Evolutionary conservation across 1,140 invertebrate genomes (phyloP).

Genomic region (Rhysida immarginata): DNA sequence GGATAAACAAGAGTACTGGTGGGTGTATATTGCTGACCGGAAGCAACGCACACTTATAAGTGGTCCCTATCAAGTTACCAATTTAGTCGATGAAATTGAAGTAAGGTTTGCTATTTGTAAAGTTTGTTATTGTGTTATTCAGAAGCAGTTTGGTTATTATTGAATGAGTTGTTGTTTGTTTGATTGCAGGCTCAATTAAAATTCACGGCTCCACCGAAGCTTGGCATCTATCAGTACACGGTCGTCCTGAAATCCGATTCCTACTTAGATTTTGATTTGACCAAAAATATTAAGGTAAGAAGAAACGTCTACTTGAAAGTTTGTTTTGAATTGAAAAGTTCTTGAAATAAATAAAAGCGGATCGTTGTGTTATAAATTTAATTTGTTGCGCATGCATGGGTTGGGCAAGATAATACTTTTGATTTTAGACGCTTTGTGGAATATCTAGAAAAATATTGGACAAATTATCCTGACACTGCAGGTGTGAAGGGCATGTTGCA

Average conservation of each 20-base stretch:
- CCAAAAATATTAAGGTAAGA: constrained; percentile 71
- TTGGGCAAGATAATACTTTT: no score
- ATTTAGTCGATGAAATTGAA: constrained; percentile 35
- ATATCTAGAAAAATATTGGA: no score
- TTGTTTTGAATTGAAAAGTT: no score
- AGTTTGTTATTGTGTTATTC: not conserved
- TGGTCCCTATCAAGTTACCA: constrained; percentile 69
- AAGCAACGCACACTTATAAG: constrained; percentile 80
- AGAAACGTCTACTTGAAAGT: no score
- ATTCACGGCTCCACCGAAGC: constrained; percentile 87
- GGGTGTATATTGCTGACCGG: constrained; percentile 91
- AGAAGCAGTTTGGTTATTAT: constrained; percentile 10
- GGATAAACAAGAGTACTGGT: constrained; percentile 99
- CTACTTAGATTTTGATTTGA: constrained; percentile 81
- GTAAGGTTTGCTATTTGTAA: constrained; percentile 16
- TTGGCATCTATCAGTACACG: constrained; percentile 82
- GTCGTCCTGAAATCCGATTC: constrained; percentile 90
- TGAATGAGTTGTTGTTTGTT: constrained; percentile 52
- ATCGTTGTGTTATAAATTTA: no score
- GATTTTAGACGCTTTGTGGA: no score
- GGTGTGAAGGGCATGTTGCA: no score
- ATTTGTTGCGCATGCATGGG: no score
- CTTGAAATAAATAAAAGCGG: no score
- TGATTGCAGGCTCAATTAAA: constrained; percentile 75
- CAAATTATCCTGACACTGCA: no score